Evolutionary conservation across 2,113 vertebrate genomes (phyloP), one percentile per base, ranked within the genome.

Genomic region (Archilochus colubris): DNA sequence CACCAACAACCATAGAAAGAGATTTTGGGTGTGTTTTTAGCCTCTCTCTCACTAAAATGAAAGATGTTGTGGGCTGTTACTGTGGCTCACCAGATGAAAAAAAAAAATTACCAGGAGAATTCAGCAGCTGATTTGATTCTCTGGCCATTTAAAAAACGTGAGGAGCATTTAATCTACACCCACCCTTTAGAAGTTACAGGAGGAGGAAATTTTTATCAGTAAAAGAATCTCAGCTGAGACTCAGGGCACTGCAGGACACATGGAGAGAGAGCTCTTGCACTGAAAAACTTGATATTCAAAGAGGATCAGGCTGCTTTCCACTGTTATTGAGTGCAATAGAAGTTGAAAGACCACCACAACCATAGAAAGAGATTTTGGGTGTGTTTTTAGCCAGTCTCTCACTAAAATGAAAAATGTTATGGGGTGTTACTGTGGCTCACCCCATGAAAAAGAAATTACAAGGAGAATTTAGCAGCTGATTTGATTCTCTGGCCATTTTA

Each of bases 191-290:
- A 80, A 53, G 36, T 33, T 80, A 22, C 58, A 50, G 48, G 23
- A 62, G 10, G 36, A 82, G 28, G 46, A 62, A 81, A 78, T n/a
- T n/a, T n/a, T n/a, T n/a, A n/a, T n/a, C n/a, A n/a, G n/a, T n/a
- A n/a, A n/a, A n/a, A n/a, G n/a, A n/a, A n/a, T n/a, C n/a, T n/a
- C n/a, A n/a, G n/a, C n/a, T n/a, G n/a, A n/a, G n/a, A n/a, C n/a
- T n/a, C n/a, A n/a, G n/a, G n/a, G n/a, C n/a, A 12, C 31, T 19
- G 1, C 7, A 51, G 44, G 40, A 57, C 6, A 20, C 13, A 4
- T 1, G 8, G 5, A 18, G 7, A 25, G 10, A 74, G 19, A 53
- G 14, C 4, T 14, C n/a, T 27, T 3, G 10, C 2, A 1, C 21
- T 36, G 57, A 31, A 75, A 59, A 72, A 22, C 4, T 44, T 8